phyloP scores from a whole-genome alignment of 2,113 vertebrate genomes.

The Scomber scombrus region DNA sequence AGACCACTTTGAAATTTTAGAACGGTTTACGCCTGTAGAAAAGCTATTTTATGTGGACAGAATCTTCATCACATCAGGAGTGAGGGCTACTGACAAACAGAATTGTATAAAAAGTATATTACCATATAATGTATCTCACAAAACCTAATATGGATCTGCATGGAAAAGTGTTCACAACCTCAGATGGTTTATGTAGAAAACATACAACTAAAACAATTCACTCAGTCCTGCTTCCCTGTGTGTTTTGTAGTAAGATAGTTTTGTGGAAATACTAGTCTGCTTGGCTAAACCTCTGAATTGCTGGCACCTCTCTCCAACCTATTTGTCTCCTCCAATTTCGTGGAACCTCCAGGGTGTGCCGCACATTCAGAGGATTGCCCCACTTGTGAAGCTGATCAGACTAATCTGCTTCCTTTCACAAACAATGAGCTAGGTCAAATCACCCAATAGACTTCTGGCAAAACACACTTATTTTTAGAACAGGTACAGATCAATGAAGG shows the following conservation, averaged over 20 bases:
- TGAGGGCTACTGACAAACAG: background rate
- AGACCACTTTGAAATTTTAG: background rate
- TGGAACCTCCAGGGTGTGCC: constrained; percentile 55
- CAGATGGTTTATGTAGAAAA: background rate
- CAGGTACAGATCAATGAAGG: constrained; percentile 33
- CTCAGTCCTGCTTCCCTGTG: constrained; percentile 13
- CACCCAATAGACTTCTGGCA: constrained; percentile 31
- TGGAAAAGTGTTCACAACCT: background rate
- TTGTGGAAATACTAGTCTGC: constrained; percentile 47
- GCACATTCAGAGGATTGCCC: constrained; percentile 61
- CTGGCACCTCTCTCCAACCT: constrained; percentile 55
- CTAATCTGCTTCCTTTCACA: constrained; percentile 71
- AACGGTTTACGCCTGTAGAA: constrained; percentile 4
- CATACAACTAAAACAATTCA: constrained; percentile 14
- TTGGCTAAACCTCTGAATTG: constrained; percentile 44
- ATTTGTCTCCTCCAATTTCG: constrained; percentile 62
- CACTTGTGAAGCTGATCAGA: constrained; percentile 58
- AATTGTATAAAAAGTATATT: background rate
- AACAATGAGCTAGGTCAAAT: constrained; percentile 55
- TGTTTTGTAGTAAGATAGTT: constrained; percentile 18
- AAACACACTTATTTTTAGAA: constrained; percentile 36
- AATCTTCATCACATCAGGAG: background rate
- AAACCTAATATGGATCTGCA: background rate
- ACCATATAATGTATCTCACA: background rate
- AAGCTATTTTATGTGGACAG: background rate